A percentile compares a stretch with the other conserved stretches of the same genome.
phyloP scores from a whole-genome alignment of 2,888 invertebrate species.

The Caenorhabditis doughertyi region DNA sequence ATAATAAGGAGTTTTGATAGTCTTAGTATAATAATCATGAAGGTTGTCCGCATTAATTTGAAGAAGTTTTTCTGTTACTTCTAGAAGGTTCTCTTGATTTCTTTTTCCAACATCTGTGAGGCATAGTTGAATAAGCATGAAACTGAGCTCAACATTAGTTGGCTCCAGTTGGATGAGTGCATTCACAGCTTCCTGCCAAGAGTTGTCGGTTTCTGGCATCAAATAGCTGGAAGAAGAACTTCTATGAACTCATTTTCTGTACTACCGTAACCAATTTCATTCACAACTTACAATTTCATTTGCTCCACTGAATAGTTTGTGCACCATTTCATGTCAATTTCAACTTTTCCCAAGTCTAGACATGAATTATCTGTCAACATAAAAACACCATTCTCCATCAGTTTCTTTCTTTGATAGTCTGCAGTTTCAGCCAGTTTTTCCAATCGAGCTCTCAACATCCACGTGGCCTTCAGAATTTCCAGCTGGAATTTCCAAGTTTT shows the following conservation, averaged over 20 bases:
- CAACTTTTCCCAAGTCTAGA: slow-evolving; percentile 19
- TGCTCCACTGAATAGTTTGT: slow-evolving; percentile 42
- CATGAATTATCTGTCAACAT: slow-evolving; percentile 27
- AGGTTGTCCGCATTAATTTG: slow-evolving; percentile 54
- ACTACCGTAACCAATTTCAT: neutral
- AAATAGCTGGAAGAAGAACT: slow-evolving; percentile 18
- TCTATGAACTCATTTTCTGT: neutral
- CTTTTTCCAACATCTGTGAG: slow-evolving; percentile 53
- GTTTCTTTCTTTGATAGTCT: slow-evolving; percentile 10
- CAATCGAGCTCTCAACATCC: slow-evolving; percentile 32
- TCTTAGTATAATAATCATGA: slow-evolving; percentile 59
- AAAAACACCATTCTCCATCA: slow-evolving; percentile 12
- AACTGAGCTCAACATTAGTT: slow-evolving; percentile 55
- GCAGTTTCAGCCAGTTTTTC: slow-evolving; percentile 37
- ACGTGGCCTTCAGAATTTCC: slow-evolving; percentile 29
- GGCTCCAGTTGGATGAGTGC: slow-evolving; percentile 46
- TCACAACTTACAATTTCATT: slow-evolving; percentile 19
- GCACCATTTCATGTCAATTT: slow-evolving; percentile 34
- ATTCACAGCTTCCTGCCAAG: neutral
- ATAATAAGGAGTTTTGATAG: slow-evolving; percentile 56
- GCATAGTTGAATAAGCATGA: slow-evolving; percentile 61
- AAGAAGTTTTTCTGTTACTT: slow-evolving; percentile 35
- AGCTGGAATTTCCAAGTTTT: neutral
- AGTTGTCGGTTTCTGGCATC: neutral
- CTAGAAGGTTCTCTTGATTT: slow-evolving; percentile 21